Conservation (phyloP, 2,888 invertebrate genomes). For the Agrilus biguttatus region DNA sequence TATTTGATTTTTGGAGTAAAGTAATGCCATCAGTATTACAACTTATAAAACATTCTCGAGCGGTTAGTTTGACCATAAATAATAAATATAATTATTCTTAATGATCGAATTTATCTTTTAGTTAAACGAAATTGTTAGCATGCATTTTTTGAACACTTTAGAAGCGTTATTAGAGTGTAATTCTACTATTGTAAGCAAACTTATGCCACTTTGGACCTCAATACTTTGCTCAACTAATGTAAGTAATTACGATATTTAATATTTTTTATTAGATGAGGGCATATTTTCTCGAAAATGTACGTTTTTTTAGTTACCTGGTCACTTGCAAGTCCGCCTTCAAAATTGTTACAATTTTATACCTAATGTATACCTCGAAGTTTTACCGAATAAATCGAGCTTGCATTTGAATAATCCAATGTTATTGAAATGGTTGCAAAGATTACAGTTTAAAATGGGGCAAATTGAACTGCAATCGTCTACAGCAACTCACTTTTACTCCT, state of each 20-base stretch:
- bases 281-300: background rate
- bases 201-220: constrained; percentile 92
- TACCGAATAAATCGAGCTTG: constrained; percentile 31
- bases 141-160: constrained; percentile 88
- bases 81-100: constrained; percentile 15
- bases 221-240: constrained; percentile 86
- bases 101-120: constrained; percentile 26
- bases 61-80: constrained; percentile 7
- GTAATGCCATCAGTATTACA: constrained; percentile 92
- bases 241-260: constrained; percentile 12
- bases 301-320: constrained; percentile 63
- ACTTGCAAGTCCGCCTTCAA: constrained; percentile 74
- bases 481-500: constrained; percentile 78
- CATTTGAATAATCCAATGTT: constrained; percentile 38
- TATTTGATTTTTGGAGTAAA: constrained; percentile 97
- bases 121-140: constrained; percentile 94
- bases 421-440: constrained; percentile 74
- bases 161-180: constrained; percentile 92
- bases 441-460: constrained; percentile 97
- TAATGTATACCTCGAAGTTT: constrained; percentile 31
- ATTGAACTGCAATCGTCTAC: constrained; percentile 86
- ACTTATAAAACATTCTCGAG: constrained; percentile 64
- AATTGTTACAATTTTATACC: constrained; percentile 75
- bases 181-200: constrained; percentile 79
- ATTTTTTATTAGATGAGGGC: background rate